These are phyloP conservation scores for Crotalus helleri DNA, from an alignment of 2,113 vertebrate species.

Conservation along the genomic window DNA sequence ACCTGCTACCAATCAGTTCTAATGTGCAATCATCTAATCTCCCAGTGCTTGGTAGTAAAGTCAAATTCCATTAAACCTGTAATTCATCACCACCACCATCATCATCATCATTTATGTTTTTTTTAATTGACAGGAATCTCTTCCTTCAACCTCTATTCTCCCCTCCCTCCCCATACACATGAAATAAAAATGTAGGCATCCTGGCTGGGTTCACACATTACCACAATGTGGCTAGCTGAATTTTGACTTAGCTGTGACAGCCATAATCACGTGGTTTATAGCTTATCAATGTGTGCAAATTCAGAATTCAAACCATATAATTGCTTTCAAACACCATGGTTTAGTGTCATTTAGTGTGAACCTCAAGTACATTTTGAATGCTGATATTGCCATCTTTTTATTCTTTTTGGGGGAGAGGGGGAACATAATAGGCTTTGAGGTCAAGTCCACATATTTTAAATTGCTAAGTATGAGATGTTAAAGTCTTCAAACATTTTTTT, in stretches of 20 bases:
- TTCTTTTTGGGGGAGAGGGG: too few species aligned
- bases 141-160: background rate
- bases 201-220: background rate
- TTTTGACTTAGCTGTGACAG: background rate
- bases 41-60: background rate
- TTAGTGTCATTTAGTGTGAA: background rate
- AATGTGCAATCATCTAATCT: background rate
- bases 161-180: background rate
- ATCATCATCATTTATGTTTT: background rate
- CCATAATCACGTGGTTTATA: background rate
- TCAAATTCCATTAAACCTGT: slow-evolving; percentile 34
- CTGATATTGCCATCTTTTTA: background rate
- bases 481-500: background rate
- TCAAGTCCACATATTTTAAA: background rate
- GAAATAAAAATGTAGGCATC: background rate
- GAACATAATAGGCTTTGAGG: background rate
- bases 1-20: background rate
- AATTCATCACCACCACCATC: slow-evolving; percentile 10
- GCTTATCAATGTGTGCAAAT: background rate
- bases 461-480: background rate
- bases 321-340: background rate
- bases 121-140: background rate
- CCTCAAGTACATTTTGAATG: background rate
- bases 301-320: background rate
- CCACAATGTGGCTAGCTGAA: background rate